Evolutionary conservation across 2,888 invertebrate genomes (phyloP).

Genomic region (Aproaerema taeniolella): DNA sequence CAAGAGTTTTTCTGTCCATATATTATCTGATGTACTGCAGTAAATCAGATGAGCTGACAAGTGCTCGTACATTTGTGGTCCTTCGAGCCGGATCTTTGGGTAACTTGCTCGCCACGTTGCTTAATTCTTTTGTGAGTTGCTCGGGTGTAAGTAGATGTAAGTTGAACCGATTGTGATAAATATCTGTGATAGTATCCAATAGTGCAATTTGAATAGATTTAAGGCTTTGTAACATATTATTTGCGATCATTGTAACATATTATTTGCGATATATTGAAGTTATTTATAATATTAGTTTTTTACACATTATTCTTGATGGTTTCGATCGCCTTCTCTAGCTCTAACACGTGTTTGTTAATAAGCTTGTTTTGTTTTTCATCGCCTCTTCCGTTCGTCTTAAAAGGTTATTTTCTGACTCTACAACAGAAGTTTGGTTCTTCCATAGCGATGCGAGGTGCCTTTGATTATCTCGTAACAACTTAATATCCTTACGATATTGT

Average conservation of each 20-base stretch:
- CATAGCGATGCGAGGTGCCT: no score
- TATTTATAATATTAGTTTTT: background rate
- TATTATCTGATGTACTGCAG: no score
- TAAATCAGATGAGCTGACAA: no score
- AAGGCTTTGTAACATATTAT: background rate
- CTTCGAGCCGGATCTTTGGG: no score
- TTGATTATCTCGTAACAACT: conserved; percentile 12
- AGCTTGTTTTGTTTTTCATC: no score
- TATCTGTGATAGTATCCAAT: conserved; percentile 11
- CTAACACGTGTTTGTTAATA: no score
- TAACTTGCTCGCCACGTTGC: background rate
- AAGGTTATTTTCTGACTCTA: conserved; percentile 22
- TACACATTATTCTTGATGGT: conserved; percentile 13
- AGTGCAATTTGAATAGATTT: conserved; percentile 9
- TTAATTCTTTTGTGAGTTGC: background rate
- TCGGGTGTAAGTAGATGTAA: conserved; percentile 9
- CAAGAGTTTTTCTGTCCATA: no score
- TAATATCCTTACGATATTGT: conserved; percentile 15
- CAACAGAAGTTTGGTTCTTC: no score
- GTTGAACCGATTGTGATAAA: conserved; percentile 9
- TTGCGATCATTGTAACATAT: background rate
- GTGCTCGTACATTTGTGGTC: no score
- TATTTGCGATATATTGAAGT: background rate
- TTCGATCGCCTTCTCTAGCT: conserved; percentile 16
- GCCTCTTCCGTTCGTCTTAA: conserved; percentile 14